Base-by-base conservation (phyloP, 2,113 vertebrate genomes). In the Rafetus swinhoei region DNA sequence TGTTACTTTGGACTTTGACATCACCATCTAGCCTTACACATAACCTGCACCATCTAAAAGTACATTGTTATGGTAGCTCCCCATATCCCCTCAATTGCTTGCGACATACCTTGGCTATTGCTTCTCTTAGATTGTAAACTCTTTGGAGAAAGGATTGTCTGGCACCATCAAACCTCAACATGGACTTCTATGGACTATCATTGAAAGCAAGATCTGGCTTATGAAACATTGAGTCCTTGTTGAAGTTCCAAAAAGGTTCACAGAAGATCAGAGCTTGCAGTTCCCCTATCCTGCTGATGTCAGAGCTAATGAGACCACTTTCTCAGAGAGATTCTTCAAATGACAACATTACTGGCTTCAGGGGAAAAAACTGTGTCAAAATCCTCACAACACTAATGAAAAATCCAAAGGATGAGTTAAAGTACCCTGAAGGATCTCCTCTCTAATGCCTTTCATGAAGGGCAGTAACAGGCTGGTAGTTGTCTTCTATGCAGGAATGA, bases 81-180 rank as follows among this genome's bases (percentile, higher is more conserved):
- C 60, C 27, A 29, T 27, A 29, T 29, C 25, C 59, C 59, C 60
- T 62, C 10, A 55, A 50, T 9, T 1, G 6, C 39, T 62, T 79
- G 45, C 27, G 16, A 81, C 72, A 80, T 24, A 9, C 19, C 19
- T 52, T 52, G 89, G 9, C 45, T 21, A 81, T 8, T 54, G 24
- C 81, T 81, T 39, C 8, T 24, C 56, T 77, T 65, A 69, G 83
- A 84, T 12, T 18, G 0, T 6, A 83, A 18, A 39, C 24, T 24
- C 56, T 69, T 76, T 9, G 65, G 22, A 65, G 18, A 60, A 53
- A 8, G 15, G 10, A 21, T 39, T 19, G 60, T 60, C 27, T 22
- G 25, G 15, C 10, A 21, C 50, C 27, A 80, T 5, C 0, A 0
- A 25, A 25, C 5, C 1, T 0, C 12, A 56, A 69, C 25, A 5